Evolutionary conservation across 2,888 invertebrate species (phyloP).

Genomic region (Erebia aethiops): DNA sequence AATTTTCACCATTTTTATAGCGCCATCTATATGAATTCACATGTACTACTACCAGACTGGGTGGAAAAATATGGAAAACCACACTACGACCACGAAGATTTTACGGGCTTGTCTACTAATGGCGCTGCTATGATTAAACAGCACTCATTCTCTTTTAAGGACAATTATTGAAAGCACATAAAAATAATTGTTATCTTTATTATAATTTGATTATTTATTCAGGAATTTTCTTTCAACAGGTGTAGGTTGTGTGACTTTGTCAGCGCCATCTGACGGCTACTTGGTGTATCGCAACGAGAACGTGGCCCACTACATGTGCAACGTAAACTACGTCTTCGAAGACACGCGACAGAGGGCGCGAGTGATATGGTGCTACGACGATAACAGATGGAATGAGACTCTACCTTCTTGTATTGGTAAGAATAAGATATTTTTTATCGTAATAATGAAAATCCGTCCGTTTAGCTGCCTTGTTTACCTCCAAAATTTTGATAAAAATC

Average conservation of each 20-base stretch:
- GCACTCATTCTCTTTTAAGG: not conserved
- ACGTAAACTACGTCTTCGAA: constrained; percentile 86
- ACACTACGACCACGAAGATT: not conserved
- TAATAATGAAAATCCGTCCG: not conserved
- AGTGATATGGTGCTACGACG: constrained; percentile 85
- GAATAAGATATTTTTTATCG: constrained; percentile 53
- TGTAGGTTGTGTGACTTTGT: constrained; percentile 86
- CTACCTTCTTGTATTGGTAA: constrained; percentile 86
- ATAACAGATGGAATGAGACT: constrained; percentile 86
- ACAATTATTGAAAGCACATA: not conserved
- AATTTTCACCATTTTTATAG: not conserved
- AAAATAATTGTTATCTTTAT: not conserved
- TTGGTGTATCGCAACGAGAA: constrained; percentile 86
- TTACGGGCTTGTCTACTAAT: not conserved
- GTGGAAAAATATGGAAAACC: not conserved
- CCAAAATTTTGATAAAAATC: no score
- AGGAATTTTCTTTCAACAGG: constrained; percentile 65
- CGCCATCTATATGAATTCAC: not conserved
- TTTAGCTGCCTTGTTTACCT: no score
- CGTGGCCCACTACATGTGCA: constrained; percentile 87
- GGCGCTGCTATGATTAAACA: no score
- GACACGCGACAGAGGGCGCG: constrained; percentile 85
- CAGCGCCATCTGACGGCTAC: constrained; percentile 86
- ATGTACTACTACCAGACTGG: not conserved
- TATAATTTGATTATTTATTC: constrained; percentile 36